Evolutionary conservation across 2,113 vertebrate genomes (phyloP).

Genomic region (Chaetops frenatus): DNA sequence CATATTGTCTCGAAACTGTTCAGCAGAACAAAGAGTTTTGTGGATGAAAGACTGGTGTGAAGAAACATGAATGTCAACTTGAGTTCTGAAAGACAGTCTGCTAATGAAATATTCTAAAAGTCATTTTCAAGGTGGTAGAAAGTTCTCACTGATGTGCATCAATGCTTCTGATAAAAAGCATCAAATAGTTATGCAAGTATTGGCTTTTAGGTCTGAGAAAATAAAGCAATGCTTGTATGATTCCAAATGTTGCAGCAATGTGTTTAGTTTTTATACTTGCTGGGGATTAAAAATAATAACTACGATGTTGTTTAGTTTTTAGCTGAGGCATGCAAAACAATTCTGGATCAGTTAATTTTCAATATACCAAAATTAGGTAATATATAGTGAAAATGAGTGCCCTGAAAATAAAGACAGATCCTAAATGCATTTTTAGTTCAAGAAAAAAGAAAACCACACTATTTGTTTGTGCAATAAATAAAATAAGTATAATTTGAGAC

Average conservation of each 20-base stretch:
- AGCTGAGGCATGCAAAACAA: background rate
- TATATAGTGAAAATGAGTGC: background rate
- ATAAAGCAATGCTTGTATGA: constrained; percentile 36
- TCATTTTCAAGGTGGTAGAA: constrained; percentile 79
- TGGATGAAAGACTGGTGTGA: constrained; percentile 74
- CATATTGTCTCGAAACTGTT: constrained; percentile 75
- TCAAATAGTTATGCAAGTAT: constrained; percentile 66
- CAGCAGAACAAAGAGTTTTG: constrained; percentile 74
- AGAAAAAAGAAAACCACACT: background rate
- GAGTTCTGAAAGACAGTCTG: constrained; percentile 73
- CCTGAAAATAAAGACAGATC: background rate
- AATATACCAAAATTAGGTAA: background rate
- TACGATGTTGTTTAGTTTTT: background rate
- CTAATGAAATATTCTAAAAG: constrained; percentile 82
- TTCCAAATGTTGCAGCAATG: constrained; percentile 28
- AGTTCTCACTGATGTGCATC: constrained; percentile 72
- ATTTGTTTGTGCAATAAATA: constrained; percentile 1
- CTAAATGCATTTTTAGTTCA: background rate
- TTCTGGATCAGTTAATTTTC: background rate
- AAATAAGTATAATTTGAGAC: background rate
- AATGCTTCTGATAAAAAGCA: constrained; percentile 73
- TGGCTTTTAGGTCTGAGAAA: constrained; percentile 61
- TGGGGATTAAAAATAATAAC: background rate
- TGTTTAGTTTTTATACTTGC: background rate
- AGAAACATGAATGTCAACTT: constrained; percentile 76